Evolutionary conservation across 2,888 invertebrate species (phyloP).

Genomic region (Microplitis manilae): DNA sequence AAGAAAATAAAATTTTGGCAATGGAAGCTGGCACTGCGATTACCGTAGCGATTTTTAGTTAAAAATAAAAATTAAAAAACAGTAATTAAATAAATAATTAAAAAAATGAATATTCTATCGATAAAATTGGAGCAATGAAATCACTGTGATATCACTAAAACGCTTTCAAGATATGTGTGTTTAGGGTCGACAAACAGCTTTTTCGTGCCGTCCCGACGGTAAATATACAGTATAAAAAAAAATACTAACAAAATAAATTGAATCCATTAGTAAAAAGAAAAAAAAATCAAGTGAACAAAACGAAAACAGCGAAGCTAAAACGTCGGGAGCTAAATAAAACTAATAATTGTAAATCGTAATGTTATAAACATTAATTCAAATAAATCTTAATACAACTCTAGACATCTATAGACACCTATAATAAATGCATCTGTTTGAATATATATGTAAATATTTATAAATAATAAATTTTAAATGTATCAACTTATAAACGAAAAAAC

Average conservation of each 20-base stretch:
- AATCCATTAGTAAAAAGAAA: conserved; percentile 28
- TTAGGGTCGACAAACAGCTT: conserved; percentile 57
- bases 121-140: conserved; percentile 71
- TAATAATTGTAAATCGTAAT: conserved; percentile 61
- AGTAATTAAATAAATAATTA: not conserved
- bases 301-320: conserved; percentile 35
- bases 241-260: not conserved
- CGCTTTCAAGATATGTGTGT: conserved; percentile 68
- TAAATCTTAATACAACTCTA: conserved; percentile 26
- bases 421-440: conserved; percentile 36
- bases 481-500: conserved; percentile 24
- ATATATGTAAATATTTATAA: conserved; percentile 45
- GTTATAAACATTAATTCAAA: conserved; percentile 43
- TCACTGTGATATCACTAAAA: conserved; percentile 71
- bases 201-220: conserved; percentile 18
- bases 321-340: conserved; percentile 63
- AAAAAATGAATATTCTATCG: conserved; percentile 62
- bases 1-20: not conserved
- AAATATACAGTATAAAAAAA: conserved; percentile 3
- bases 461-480: conserved; percentile 24
- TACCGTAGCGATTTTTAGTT: conserved; percentile 8
- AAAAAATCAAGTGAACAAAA: conserved; percentile 41
- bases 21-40: not conserved
- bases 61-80: conserved; percentile 12
- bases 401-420: conserved; percentile 4